A percentile compares a stretch with the other conserved stretches of the same genome.
Evolutionary conservation across 1,140 invertebrate species (phyloP).

Genomic region (Plutomurus gul): DNA sequence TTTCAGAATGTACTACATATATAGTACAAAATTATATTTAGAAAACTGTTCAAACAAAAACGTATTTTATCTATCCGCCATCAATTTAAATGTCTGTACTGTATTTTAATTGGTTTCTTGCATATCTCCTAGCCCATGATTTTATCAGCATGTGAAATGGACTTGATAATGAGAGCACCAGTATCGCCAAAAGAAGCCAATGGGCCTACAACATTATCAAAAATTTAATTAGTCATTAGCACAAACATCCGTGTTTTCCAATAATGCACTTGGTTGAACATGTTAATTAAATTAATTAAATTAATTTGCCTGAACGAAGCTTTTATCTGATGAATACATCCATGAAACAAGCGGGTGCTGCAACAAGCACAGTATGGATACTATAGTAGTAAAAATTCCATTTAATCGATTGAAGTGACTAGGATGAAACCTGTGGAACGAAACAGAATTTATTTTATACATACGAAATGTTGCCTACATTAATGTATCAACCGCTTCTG

Average conservation of each 20-base stretch:
- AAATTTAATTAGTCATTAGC: background rate
- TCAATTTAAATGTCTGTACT: too few species aligned
- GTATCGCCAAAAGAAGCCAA: background rate
- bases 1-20: too few species aligned
- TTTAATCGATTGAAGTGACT: constrained; percentile 47
- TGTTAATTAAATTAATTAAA: background rate
- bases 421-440: constrained; percentile 49
- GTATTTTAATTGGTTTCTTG: background rate
- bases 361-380: constrained; percentile 36
- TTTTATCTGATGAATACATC: constrained; percentile 34
- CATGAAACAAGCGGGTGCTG: constrained; percentile 41
- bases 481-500: too few species aligned
- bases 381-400: constrained; percentile 46
- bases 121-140: constrained; percentile 1
- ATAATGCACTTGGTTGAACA: background rate
- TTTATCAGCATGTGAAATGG: constrained; percentile 37
- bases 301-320: background rate
- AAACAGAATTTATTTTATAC: too few species aligned
- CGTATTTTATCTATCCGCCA: too few species aligned
- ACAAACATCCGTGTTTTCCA: background rate
- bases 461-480: too few species aligned
- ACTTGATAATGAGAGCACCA: constrained; percentile 26
- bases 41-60: too few species aligned
- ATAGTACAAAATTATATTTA: too few species aligned
- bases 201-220: constrained; percentile 29